Percentiles rank a stretch among this genome's conserved stretches.
Conservation (phyloP, 35 echinoderm and acorn worm species). For the Anneissia japonica region DNA sequence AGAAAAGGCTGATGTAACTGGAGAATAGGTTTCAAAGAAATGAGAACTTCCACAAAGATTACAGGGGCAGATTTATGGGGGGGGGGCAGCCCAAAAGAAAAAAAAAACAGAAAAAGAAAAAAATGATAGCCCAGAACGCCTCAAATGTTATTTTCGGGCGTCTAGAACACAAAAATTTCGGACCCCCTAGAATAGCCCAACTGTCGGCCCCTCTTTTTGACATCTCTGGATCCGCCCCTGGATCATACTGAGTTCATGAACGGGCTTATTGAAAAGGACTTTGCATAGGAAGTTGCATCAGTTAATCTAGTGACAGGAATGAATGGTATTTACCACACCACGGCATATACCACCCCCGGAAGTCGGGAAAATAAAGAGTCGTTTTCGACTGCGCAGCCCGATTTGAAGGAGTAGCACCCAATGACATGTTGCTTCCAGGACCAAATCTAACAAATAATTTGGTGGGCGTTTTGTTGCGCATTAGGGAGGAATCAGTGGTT, state of each 20-base stretch:
- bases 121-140: too few species aligned
- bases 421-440: neutral
- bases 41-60: neutral
- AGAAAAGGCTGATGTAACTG: neutral
- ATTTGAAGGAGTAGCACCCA: neutral
- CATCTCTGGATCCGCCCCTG: too few species aligned
- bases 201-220: too few species aligned
- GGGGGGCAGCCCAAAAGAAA: too few species aligned
- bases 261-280: neutral
- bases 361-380: neutral
- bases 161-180: too few species aligned
- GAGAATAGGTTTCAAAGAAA: neutral
- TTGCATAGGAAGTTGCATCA: neutral
- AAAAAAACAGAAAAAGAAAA: too few species aligned
- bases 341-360: neutral
- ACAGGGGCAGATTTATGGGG: too few species aligned
- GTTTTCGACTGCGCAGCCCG: neutral
- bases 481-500: neutral
- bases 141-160: too few species aligned
- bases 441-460: neutral
- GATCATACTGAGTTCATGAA: neutral
- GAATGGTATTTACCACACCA: neutral
- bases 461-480: neutral
- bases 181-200: too few species aligned
- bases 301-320: neutral